Percentiles rank a stretch among this genome's conserved stretches.
Conservation (phyloP, 2,797 vertebrate genomes). For the Coregonus suidteri region DNA sequence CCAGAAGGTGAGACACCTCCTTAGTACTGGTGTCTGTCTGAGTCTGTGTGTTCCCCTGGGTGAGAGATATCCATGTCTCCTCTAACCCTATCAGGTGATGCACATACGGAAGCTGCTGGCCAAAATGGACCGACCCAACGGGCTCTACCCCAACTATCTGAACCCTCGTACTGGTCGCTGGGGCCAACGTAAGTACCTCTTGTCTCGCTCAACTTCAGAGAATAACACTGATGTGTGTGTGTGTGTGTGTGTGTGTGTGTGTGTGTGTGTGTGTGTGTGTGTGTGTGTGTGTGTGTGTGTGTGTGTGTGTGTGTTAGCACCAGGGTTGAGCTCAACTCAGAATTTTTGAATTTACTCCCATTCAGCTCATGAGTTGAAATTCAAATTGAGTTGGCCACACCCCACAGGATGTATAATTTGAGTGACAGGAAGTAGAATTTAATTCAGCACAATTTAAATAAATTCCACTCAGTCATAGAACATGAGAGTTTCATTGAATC, state of each 20-base stretch:
- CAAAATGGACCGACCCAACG: conserved; percentile 99
- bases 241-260: not conserved
- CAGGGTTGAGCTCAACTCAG: not conserved
- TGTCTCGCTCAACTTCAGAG: not conserved
- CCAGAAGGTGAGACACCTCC: conserved; percentile 83
- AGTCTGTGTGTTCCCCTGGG: not conserved
- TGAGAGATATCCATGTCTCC: conserved; percentile 27
- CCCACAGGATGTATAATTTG: no score
- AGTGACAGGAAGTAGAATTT: no score
- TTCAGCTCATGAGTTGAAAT: no score
- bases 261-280: not conserved
- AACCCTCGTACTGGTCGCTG: conserved; percentile 97
- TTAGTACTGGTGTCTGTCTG: conserved; percentile 7
- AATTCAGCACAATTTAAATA: no score
- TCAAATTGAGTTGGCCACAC: no score
- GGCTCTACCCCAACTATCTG: conserved; percentile 98
- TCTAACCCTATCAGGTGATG: conserved; percentile 85
- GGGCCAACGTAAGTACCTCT: conserved; percentile 90
- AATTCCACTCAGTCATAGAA: no score
- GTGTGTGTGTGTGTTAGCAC: not conserved
- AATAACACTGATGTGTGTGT: not conserved
- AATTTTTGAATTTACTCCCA: not conserved
- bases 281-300: not conserved
- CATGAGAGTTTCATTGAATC: no score
- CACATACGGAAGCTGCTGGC: conserved; percentile 96